Base-by-base conservation (phyloP, 2,113 vertebrate genomes). In the Vicugna pacos region DNA sequence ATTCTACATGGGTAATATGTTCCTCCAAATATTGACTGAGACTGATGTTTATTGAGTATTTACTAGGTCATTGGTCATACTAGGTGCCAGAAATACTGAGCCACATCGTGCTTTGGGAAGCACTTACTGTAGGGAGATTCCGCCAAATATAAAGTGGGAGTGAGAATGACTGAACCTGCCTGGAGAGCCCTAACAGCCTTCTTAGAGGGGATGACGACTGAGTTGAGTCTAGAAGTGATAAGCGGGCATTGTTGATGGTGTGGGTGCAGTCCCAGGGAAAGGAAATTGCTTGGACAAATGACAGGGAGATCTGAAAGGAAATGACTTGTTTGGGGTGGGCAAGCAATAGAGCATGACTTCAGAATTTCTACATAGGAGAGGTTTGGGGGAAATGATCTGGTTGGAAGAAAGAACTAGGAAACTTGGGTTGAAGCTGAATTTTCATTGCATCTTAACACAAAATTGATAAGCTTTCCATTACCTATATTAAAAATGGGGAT, bases 321-420 rank as follows among this genome's bases (percentile, higher is more conserved):
- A 73, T 73, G 56, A 35, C 50, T 84, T 93, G 38, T 60, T 93
- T 84, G 92, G 91, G 88, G 30, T 77, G 32, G 38, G 6, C 8
- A 67, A 52, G 50, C 81, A 95, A 85, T 93, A 95, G 96, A 56
- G 11, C 38, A 73, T 62, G 76, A 91, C 69, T 58, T 97, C 35
- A 95, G 89, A 92, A 76, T 95, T 91, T 89, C 50, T 86, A 42
- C 14, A 9, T 72, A 69, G 93, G n/a, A 94, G 92, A 83, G 60
- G 19, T 80, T 54, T 95, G 28, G 14, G n/a, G 32, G 17, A 54
- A 81, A 48, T 65, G 22, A 89, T 94, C 24, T 85, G 26, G 14
- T 83, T 95, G 72, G 17, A 84, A 90, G 24, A 81, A 96, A 81
- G n/a, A 96, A 22, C 92, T 75, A 72, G 30, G 65, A 24, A 81